Conservation (phyloP, 2,888 invertebrate genomes). For the Leucophora obtusa region DNA sequence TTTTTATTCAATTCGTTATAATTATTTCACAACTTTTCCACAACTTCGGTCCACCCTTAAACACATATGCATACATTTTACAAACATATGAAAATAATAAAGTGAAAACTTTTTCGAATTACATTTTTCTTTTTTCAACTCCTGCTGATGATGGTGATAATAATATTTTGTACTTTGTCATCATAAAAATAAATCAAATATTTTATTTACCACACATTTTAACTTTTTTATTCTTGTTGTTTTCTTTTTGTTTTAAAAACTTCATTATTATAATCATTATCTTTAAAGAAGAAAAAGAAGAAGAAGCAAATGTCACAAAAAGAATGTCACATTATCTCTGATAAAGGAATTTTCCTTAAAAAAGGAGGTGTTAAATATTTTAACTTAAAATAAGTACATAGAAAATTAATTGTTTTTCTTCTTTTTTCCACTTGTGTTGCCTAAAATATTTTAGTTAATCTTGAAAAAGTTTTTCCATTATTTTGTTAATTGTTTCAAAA, state of each 20-base stretch:
- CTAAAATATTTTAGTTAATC: not conserved
- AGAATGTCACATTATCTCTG: not conserved
- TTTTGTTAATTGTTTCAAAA: conserved; percentile 23
- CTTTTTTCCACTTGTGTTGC: not conserved
- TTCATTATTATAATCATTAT: not conserved
- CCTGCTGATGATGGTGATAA: not conserved
- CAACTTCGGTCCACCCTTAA: not conserved
- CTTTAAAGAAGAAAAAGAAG: not conserved
- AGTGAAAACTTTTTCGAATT: conserved; percentile 3
- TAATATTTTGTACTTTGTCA: conserved; percentile 5
- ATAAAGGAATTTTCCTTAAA: not conserved
- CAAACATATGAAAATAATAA: not conserved
- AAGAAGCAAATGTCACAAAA: not conserved
- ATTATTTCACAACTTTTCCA: too few species aligned
- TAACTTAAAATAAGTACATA: not conserved
- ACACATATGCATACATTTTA: not conserved
- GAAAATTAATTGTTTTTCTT: not conserved
- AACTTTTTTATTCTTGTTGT: not conserved
- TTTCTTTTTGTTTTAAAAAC: not conserved
- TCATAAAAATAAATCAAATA: conserved; percentile 6
- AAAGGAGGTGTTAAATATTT: conserved; percentile 13
- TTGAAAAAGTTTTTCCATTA: conserved; percentile 18
- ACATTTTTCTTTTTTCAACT: not conserved
- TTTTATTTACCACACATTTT: conserved; percentile 3
- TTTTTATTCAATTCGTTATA: too few species aligned